These are phyloP conservation scores for Helicoverpa assulta DNA, from an alignment of 2,888 invertebrate species.

Conservation along the genomic window DNA sequence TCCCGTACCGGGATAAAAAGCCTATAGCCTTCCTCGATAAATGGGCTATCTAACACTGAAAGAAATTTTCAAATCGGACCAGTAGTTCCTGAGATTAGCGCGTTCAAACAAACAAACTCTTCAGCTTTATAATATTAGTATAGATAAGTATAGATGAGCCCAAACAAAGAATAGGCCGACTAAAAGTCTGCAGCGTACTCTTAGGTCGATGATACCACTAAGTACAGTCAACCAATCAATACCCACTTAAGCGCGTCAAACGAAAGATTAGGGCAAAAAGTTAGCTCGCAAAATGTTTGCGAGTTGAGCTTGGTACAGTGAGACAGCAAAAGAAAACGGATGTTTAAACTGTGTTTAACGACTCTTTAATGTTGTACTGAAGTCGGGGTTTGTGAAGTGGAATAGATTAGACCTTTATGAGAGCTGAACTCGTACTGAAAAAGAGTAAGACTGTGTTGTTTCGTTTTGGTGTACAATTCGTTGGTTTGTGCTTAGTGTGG, in stretches of 20 bases:
- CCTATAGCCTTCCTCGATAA: too few relatives aligned
- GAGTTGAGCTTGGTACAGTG: slow-evolving; percentile 55
- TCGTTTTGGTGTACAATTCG: slow-evolving; percentile 23
- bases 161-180: too few relatives aligned
- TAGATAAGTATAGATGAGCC: too few relatives aligned
- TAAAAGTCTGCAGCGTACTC: not conserved
- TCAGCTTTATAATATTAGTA: too few relatives aligned
- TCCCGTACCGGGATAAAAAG: too few relatives aligned
- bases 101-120: too few relatives aligned
- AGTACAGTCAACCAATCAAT: slow-evolving; percentile 42
- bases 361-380: slow-evolving; percentile 72
- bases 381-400: slow-evolving; percentile 60
- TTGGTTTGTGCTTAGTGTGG: slow-evolving; percentile 8
- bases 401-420: slow-evolving; percentile 65
- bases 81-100: too few relatives aligned
- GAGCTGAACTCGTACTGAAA: slow-evolving; percentile 53
- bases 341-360: slow-evolving; percentile 70
- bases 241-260: slow-evolving; percentile 42
- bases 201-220: slow-evolving; percentile 6
- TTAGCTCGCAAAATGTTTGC: slow-evolving; percentile 52
- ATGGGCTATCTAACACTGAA: too few relatives aligned
- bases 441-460: slow-evolving; percentile 35
- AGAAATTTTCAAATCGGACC: too few relatives aligned
- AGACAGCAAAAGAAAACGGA: slow-evolving; percentile 65
- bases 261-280: slow-evolving; percentile 56